Evolutionary conservation across 2,888 invertebrate species (phyloP).

Genomic region (Drosophila quasianomalipes): DNA sequence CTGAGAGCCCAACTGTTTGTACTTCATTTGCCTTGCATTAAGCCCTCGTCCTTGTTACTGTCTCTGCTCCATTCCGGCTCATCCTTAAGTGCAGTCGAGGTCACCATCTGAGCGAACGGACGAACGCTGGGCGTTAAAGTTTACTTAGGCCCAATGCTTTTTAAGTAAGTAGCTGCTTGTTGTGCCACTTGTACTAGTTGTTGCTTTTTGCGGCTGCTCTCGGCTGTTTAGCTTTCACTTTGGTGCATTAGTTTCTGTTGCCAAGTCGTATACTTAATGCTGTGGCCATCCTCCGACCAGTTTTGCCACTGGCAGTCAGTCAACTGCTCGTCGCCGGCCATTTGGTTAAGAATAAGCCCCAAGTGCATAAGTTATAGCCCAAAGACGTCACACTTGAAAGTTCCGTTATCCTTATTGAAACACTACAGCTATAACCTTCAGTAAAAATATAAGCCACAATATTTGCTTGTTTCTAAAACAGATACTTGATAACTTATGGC

Average conservation of each 20-base stretch:
- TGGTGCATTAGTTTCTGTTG: conserved; percentile 69
- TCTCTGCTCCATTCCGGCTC: conserved; percentile 36
- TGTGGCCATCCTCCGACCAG: conserved; percentile 47
- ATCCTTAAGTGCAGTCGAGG: conserved; percentile 76
- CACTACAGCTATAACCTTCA: conserved; percentile 8
- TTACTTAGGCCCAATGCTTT: conserved; percentile 80
- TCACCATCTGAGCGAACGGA: conserved; percentile 32
- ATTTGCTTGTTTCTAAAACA: background rate
- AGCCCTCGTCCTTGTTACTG: conserved; percentile 56
- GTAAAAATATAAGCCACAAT: background rate
- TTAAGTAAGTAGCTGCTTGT: conserved; percentile 77
- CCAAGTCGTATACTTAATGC: conserved; percentile 61
- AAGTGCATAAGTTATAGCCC: conserved; percentile 56
- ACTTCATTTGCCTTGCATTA: conserved; percentile 78
- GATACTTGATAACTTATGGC: background rate
- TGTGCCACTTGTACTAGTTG: conserved; percentile 49
- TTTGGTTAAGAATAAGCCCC: conserved; percentile 47
- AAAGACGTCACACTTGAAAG: conserved; percentile 27
- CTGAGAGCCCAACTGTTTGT: conserved; percentile 61
- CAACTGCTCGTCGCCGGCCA: conserved; percentile 32
- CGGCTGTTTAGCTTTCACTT: conserved; percentile 76
- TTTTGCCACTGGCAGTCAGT: conserved; percentile 41
- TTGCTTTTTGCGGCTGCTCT: conserved; percentile 52
- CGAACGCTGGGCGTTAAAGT: conserved; percentile 67
- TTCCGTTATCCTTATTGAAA: conserved; percentile 25